Evolutionary conservation across 2,888 invertebrate genomes (phyloP), one percentile per base, ranked within the genome.

Genomic region (Trissoscelio sp.): DNA sequence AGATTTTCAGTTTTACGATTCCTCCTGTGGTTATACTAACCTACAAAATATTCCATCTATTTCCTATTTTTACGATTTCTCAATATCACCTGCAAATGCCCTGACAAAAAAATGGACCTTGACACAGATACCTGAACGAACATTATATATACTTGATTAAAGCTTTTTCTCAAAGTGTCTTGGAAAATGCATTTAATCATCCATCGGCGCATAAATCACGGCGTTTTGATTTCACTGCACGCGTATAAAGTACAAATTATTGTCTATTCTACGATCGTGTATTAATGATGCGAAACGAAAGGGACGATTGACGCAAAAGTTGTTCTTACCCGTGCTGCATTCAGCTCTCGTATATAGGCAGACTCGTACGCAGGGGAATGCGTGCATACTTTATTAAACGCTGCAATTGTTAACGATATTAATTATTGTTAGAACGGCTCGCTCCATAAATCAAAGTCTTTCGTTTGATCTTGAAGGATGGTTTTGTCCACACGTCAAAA

Each of bases 351-450:
- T 84, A 84, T 83, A 85, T 83, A 72, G 81, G 83, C 80, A 74
- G 11, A 20, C 69, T 55, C 73, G 84, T 75, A 85, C 87, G 86
- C 84, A 79, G 60, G 83, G 84, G 87, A 87, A 88, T 87, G 87
- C 83, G 86, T 88, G 86, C 86, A 87, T 89, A 87, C 85, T 84
- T 86, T 57, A 37, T n/a, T 34, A 42, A 79, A 86, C 86, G 86
- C 86, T 87, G 84, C 82, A 86, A 88, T 89, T 88, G 85, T 88
- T 85, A 85, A 82, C 74, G 82, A 55, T 57, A 66, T 74, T 57
- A 57, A 66, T 74, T 53, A 66, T 73, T 55, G 28, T 46, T 57
- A 28, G 20, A 46, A 18, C 22, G 64, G 48, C 66, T 39, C 39
- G 39, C n/a, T n/a, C 39, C 39, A 39, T 39, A 39, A 39, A 14